These are phyloP conservation scores for Rafetus swinhoei DNA, from an alignment of 2,113 vertebrate species.

Conservation along the genomic window DNA sequence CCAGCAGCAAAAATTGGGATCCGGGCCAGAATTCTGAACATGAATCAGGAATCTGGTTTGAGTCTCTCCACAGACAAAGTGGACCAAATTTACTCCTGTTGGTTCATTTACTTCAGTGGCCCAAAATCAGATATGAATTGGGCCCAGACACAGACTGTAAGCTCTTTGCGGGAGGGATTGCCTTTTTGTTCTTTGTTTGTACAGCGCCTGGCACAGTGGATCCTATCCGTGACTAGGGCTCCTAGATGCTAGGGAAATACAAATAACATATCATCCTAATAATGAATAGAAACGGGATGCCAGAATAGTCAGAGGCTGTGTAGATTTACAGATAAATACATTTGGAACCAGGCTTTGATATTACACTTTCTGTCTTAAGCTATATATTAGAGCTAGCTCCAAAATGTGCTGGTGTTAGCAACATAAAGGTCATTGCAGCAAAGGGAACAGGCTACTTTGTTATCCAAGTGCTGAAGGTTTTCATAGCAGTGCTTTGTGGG, in stretches of 20 bases:
- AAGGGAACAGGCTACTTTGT: background rate
- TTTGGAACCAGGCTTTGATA: background rate
- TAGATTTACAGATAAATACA: background rate
- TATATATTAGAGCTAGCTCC: background rate
- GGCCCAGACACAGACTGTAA: background rate
- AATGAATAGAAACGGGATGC: background rate
- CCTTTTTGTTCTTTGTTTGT: background rate
- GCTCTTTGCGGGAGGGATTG: background rate
- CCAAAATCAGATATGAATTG: background rate
- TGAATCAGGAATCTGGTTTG: background rate
- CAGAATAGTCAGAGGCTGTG: background rate
- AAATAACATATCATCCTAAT: background rate
- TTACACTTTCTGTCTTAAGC: background rate
- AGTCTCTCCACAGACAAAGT: background rate
- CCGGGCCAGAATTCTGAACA: background rate
- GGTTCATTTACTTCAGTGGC: background rate
- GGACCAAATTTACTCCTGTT: background rate
- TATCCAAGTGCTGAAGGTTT: background rate
- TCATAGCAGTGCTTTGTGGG: background rate
- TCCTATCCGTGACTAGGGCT: background rate
- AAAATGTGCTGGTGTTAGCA: background rate
- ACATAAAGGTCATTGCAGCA: background rate
- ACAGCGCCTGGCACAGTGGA: background rate
- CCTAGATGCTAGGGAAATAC: background rate
- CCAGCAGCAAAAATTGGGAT: background rate